Base-by-base conservation (phyloP, 2,113 vertebrate genomes). In the Triplophysa dalaica region DNA sequence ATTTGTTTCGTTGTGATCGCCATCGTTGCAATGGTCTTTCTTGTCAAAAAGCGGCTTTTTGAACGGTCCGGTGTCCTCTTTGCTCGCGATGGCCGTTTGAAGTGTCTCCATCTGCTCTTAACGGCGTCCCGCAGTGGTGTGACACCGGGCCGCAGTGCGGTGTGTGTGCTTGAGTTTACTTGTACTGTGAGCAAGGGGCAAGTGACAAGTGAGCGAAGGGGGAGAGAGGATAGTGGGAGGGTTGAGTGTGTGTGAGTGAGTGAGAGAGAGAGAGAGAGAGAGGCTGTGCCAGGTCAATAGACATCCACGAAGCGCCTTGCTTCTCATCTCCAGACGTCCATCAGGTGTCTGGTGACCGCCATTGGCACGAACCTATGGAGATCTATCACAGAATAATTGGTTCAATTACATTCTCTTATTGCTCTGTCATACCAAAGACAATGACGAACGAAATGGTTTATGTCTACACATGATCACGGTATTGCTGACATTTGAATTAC, bases 81-180 rank as follows among this genome's bases (percentile, higher is more conserved):
- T 89, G 86, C 90, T 89, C 80, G 78, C 88, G 86, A 84, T 89
- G 89, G 91, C 89, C 70, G 91, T 87, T 85, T 89, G 81, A 54
- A 91, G 84, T 82, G 89, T 91, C 89, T 95, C 94, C 95, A 95
- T 94, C 83, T 85, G 87, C 79, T 79, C 33, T 75, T 89, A 64
- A 52, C 70, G 86, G 85, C 48, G 77, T 81, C 43, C 52, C 58
- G 79, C 43, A 70, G 60, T 56, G 70, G 63, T 21, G 63, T 79
- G 83, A 83, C 86, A 85, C 70, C 79, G 80, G 78, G 33, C 68
- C 60, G 78, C 45, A 41, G 61, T 29, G 56, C 60, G 22, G 75
- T 24, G 67, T 63, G 74, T 41, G 14, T 43, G 80, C 16, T 3
- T n/a, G 64, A 77, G 45, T 24, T 8, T 33, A 22, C 45, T n/a